Conservation (phyloP, 2,888 invertebrate species). For the Drosophila atripex region DNA sequence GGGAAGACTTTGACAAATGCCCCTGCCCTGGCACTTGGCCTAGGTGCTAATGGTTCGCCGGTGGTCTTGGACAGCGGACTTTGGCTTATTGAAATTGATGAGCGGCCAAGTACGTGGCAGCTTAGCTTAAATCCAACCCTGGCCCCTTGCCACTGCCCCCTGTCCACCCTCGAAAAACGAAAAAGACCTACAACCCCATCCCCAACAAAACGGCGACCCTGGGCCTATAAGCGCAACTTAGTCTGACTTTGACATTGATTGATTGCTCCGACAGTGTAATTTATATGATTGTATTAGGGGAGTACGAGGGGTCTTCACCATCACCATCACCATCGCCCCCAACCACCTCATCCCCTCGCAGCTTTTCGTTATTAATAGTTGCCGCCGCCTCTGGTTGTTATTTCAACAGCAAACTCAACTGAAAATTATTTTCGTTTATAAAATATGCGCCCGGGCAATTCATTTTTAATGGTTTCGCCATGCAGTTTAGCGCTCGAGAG, state of each 20-base stretch:
- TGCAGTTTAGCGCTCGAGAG: constrained; percentile 35
- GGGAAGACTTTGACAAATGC: constrained; percentile 68
- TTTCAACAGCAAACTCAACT: constrained; percentile 64
- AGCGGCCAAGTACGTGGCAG: constrained; percentile 75
- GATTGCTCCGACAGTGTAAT: constrained; percentile 74
- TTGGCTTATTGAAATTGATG: constrained; percentile 74
- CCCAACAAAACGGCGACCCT: constrained; percentile 26
- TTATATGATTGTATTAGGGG: constrained; percentile 75
- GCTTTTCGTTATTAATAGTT: constrained; percentile 68
- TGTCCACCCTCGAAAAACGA: background rate
- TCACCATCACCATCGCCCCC: constrained; percentile 14
- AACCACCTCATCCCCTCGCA: background rate
- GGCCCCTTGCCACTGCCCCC: constrained; percentile 8
- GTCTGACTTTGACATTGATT: constrained; percentile 75
- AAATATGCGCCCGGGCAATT: constrained; percentile 61
- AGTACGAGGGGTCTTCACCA: constrained; percentile 31
- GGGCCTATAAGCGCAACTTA: constrained; percentile 42
- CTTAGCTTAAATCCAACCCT: constrained; percentile 69
- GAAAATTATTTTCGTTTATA: constrained; percentile 65
- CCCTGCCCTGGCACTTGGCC: constrained; percentile 52
- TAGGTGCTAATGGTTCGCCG: constrained; percentile 70
- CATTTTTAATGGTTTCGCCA: constrained; percentile 64
- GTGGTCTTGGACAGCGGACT: constrained; percentile 39
- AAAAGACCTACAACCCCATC: constrained; percentile 17
- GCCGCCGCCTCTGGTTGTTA: constrained; percentile 51